A percentile compares a stretch with the other conserved stretches of the same genome.
Evolutionary conservation across 2,797 vertebrate genomes (phyloP).

Genomic region (Epinephelus malabaricus): DNA sequence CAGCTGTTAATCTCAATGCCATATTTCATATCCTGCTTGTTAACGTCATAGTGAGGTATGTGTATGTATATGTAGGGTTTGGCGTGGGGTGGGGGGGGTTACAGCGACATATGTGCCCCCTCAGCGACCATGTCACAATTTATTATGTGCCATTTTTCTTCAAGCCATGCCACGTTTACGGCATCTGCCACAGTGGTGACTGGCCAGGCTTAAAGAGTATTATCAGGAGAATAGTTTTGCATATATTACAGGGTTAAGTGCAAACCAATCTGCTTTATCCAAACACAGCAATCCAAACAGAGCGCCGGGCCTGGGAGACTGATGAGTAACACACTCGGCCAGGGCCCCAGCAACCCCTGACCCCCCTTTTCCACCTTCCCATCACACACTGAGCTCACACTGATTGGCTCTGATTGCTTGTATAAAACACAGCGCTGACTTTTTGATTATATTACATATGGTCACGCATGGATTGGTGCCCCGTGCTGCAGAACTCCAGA

Average conservation of each 20-base stretch:
- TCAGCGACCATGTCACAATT: conserved; percentile 82
- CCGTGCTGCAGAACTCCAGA: conserved; percentile 69
- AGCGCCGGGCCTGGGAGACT: conserved; percentile 78
- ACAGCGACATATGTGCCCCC: conserved; percentile 31
- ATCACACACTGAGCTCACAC: conserved; percentile 70
- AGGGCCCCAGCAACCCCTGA: conserved; percentile 61
- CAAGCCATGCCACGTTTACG: conserved; percentile 74
- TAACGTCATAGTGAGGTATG: conserved; percentile 28
- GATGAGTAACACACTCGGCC: conserved; percentile 85
- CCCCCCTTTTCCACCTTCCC: conserved; percentile 51
- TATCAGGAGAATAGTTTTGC: conserved; percentile 87
- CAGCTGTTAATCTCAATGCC: conserved; percentile 62
- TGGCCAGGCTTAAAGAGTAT: conserved; percentile 78
- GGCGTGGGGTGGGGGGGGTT: not conserved
- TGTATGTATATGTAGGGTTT: conserved; percentile 6
- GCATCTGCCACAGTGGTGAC: conserved; percentile 84
- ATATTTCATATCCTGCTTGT: conserved; percentile 76
- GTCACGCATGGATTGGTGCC: conserved; percentile 77
- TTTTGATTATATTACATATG: conserved; percentile 88
- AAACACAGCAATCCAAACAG: conserved; percentile 90
- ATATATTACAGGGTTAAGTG: conserved; percentile 91
- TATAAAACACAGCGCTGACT: conserved; percentile 86
- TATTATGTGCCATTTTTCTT: conserved; percentile 83
- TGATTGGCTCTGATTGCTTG: conserved; percentile 89
- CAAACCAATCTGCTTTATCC: conserved; percentile 90